Base-by-base conservation (phyloP, 92 coral and sea anemone species). In the Pocillopora grandis region DNA sequence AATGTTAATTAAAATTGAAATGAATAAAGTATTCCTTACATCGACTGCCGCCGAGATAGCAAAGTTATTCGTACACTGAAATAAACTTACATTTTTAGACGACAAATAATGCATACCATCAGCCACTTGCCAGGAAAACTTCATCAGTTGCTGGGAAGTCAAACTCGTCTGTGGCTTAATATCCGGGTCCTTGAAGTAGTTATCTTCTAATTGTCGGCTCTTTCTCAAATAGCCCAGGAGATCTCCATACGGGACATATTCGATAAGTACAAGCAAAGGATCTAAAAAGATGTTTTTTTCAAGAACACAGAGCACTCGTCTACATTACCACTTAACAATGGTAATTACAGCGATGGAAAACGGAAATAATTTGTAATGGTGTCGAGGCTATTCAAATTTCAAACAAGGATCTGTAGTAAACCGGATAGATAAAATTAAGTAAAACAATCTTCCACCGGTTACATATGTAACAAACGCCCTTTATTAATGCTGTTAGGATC, bases 181-280 rank as follows among this genome's bases (percentile, higher is more conserved):
- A 78, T 91, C 94, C 52, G 90, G 94, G 59, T 91, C 90, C 68
- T 91, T 87, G 74, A 63, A 91, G 86, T 91, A 91, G 0, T 86
- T 91, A 77, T 91, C 95, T 17, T 86, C 82, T 4, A 91, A 74
- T 4, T 90, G 92, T 13, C 95, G 95, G 75, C 95, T 91, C 82
- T 91, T 91, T 52, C 92, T 85, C 68, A 91, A 60, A 62, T 89
- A 88, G 62, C 95, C 92, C 85, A 89, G 85, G 62, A 91, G 89
- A 89, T 91, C 95, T 31, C 95, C 95, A 72, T 76, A 89, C 18
- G 95, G 90, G 55, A 91, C 90, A 66, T 79, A 89, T 73, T 91
- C 95, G 42, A 87, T 91, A 19, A 91, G 79, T 68, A 91, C 91
- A 58, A 89, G 80, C 35, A 85, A 48, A 15, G 89, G 89, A 23